Percentiles rank a stretch among this genome's conserved stretches.
These are phyloP conservation scores for Idaea aversata DNA, from an alignment of 2,888 invertebrate genomes.

Conservation along the genomic window DNA sequence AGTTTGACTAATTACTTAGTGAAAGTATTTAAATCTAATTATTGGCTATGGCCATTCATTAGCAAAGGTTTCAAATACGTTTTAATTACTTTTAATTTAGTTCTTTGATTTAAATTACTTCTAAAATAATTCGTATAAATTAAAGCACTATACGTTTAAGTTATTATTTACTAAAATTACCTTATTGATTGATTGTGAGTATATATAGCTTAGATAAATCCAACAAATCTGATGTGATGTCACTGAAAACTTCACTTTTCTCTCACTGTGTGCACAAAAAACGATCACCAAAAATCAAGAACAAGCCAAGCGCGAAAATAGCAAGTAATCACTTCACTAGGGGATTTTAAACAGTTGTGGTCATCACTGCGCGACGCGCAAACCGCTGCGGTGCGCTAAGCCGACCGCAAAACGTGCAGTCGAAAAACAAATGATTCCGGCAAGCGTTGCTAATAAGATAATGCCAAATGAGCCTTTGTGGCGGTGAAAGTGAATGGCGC, in stretches of 20 bases:
- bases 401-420: slow-evolving; percentile 34
- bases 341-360: slow-evolving; percentile 15
- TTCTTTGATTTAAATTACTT: too few relatives aligned
- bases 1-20: neutral
- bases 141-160: neutral
- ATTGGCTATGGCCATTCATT: neutral
- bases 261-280: neutral
- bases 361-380: slow-evolving; percentile 11
- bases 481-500: slow-evolving; percentile 55
- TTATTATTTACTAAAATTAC: neutral
- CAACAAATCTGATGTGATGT: slow-evolving; percentile 4
- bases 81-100: too few relatives aligned
- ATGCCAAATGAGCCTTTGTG: slow-evolving; percentile 46
- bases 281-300: slow-evolving; percentile 11
- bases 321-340: slow-evolving; percentile 18
- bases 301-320: slow-evolving; percentile 18
- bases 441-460: slow-evolving; percentile 47
- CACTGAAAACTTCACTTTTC: slow-evolving; percentile 18
- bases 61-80: neutral
- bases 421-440: slow-evolving; percentile 38
- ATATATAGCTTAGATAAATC: neutral
- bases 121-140: neutral
- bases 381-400: slow-evolving; percentile 4
- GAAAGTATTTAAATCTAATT: neutral
- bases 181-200: neutral